Conservation (phyloP, 2,113 vertebrate genomes). For the Lycocorax pyrrhopterus region DNA sequence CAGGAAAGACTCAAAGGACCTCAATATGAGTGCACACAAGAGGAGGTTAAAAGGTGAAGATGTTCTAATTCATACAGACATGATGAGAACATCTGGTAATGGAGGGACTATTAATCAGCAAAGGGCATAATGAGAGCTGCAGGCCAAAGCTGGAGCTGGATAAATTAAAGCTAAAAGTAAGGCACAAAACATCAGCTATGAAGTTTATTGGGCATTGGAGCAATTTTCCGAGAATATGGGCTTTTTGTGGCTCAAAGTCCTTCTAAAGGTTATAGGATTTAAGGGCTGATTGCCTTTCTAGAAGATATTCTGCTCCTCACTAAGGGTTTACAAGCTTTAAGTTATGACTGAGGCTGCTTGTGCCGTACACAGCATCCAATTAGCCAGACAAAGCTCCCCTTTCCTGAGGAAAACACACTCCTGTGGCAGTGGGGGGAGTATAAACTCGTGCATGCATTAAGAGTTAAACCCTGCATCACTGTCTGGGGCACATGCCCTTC, state of each 20-base stretch:
- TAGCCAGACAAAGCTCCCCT: neutral
- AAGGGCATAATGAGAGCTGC: neutral
- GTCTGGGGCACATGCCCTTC: neutral
- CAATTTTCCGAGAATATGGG: neutral
- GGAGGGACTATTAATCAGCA: neutral
- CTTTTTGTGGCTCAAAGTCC: neutral
- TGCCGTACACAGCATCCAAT: neutral
- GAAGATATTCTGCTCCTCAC: neutral
- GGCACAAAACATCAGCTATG: neutral
- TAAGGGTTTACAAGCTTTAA: neutral
- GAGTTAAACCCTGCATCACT: neutral
- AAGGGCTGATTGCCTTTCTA: neutral
- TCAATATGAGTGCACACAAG: neutral
- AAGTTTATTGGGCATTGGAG: neutral
- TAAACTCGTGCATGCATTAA: neutral
- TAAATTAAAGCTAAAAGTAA: neutral
- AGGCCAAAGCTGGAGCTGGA: neutral
- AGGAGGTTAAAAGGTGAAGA: slow-evolving; percentile 8
- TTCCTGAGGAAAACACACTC: neutral
- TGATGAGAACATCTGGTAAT: slow-evolving; percentile 1
- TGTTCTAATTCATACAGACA: neutral
- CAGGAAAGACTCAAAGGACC: neutral
- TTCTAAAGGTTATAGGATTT: neutral
- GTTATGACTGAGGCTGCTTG: neutral
- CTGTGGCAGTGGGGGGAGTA: neutral